Conservation (phyloP, 2,888 invertebrate genomes). For the Drosophila peninsularis region DNA sequence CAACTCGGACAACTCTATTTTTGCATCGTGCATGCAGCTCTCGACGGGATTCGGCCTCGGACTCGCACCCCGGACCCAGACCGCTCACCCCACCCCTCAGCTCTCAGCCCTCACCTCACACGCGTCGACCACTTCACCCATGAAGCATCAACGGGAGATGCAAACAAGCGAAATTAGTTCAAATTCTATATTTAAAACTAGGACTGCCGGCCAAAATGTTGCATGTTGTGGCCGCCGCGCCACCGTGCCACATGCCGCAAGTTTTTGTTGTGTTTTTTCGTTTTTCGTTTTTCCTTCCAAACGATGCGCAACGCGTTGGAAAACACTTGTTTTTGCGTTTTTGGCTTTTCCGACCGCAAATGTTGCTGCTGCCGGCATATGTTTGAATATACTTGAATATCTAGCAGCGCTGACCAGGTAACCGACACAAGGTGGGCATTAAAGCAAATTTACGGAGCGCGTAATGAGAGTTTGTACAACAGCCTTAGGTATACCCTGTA, state of each 20-base stretch:
- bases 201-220: conserved; percentile 73
- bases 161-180: conserved; percentile 79
- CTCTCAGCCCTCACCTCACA: background rate
- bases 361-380: conserved; percentile 40
- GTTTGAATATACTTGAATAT: conserved; percentile 29
- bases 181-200: conserved; percentile 82
- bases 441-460: conserved; percentile 43
- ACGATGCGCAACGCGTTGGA: conserved; percentile 63
- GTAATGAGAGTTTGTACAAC: conserved; percentile 13
- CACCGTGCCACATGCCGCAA: conserved; percentile 24
- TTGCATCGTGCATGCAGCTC: conserved; percentile 63
- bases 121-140: conserved; percentile 52
- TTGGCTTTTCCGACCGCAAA: conserved; percentile 55
- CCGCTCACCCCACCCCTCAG: background rate
- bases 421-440: conserved; percentile 54
- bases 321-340: conserved; percentile 74
- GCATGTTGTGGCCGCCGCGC: conserved; percentile 22
- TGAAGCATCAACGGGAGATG: conserved; percentile 51
- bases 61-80: conserved; percentile 17
- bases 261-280: conserved; percentile 28
- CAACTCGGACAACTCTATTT: conserved; percentile 68
- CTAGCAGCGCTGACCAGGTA: conserved; percentile 39
- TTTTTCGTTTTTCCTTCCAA: conserved; percentile 39
- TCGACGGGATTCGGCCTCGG: conserved; percentile 44
- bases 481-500: conserved; percentile 23